These are phyloP conservation scores for Blastomussa wellsi DNA, from an alignment of 92 coral and sea anemone species.

Conservation along the genomic window DNA sequence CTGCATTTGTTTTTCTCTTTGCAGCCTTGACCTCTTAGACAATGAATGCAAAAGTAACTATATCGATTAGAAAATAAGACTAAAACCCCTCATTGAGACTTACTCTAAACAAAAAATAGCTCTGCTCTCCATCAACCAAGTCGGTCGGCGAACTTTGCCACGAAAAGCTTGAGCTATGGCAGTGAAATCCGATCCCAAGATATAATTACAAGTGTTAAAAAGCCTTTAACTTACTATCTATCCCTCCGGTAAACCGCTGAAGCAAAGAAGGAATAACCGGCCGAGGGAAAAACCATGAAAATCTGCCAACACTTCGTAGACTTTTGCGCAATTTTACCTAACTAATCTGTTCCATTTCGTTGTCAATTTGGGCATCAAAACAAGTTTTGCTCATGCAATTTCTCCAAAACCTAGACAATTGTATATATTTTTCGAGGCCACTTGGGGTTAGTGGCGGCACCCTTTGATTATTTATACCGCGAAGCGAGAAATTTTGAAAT, in stretches of 20 bases:
- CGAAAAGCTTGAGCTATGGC: constrained; percentile 14
- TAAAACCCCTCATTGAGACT: neutral
- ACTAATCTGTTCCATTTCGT: neutral
- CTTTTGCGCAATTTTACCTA: neutral
- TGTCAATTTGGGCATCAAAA: constrained; percentile 3
- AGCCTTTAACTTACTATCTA: constrained; percentile 39
- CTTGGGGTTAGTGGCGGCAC: constrained; percentile 78
- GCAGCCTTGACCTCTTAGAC: constrained; percentile 1
- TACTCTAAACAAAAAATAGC: neutral
- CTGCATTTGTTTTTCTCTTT: neutral
- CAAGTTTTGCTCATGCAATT: constrained; percentile 17
- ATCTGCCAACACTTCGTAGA: neutral
- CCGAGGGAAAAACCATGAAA: constrained; percentile 7
- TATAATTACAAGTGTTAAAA: constrained; percentile 70
- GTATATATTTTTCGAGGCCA: constrained; percentile 59
- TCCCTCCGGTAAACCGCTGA: constrained; percentile 26
- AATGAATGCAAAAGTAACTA: constrained; percentile 49
- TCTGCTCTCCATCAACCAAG: constrained; percentile 18
- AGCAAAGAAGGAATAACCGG: neutral
- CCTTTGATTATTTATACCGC: constrained; percentile 92
- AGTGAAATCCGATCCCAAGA: constrained; percentile 61
- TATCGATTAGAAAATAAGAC: neutral
- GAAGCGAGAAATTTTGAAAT: constrained; percentile 86
- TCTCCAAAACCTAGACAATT: constrained; percentile 48
- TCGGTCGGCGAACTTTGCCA: constrained; percentile 25